Percentiles rank a stretch among this genome's conserved stretches.
Conservation (phyloP, 2,797 vertebrate genomes). For the Tarsius wallacei region DNA sequence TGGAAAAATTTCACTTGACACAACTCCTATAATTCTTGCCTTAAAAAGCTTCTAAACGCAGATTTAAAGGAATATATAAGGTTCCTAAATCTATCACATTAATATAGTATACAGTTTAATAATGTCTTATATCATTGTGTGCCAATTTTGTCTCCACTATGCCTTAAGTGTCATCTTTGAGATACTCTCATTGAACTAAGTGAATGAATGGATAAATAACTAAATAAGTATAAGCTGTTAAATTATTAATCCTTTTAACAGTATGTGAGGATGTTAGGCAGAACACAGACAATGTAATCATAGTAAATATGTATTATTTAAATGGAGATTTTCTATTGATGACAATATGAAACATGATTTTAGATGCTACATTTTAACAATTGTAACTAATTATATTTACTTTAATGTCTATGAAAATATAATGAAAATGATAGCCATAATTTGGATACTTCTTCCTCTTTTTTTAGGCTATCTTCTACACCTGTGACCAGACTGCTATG, state of each 20-base stretch:
- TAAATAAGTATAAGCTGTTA: background rate
- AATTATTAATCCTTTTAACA: background rate
- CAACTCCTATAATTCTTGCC: background rate
- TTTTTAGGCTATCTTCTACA: slow-evolving; percentile 68
- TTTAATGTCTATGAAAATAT: slow-evolving; percentile 33
- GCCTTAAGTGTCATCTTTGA: background rate
- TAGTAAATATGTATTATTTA: background rate
- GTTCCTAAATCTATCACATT: background rate
- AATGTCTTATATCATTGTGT: background rate
- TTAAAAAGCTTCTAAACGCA: background rate
- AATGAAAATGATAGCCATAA: slow-evolving; percentile 48
- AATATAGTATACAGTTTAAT: background rate
- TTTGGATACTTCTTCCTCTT: slow-evolving; percentile 48
- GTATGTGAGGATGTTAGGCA: background rate
- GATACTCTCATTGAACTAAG: background rate
- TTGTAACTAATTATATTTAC: slow-evolving; percentile 8
- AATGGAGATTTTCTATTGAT: background rate
- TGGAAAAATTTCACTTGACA: background rate
- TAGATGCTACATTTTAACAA: background rate
- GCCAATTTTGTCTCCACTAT: background rate
- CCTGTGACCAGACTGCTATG: slow-evolving; percentile 69
- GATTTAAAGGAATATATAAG: background rate
- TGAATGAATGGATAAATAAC: background rate
- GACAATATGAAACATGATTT: slow-evolving; percentile 46
- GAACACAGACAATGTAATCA: background rate